Conservation (phyloP, 2,113 vertebrate species). For the Halichoerus grypus region DNA sequence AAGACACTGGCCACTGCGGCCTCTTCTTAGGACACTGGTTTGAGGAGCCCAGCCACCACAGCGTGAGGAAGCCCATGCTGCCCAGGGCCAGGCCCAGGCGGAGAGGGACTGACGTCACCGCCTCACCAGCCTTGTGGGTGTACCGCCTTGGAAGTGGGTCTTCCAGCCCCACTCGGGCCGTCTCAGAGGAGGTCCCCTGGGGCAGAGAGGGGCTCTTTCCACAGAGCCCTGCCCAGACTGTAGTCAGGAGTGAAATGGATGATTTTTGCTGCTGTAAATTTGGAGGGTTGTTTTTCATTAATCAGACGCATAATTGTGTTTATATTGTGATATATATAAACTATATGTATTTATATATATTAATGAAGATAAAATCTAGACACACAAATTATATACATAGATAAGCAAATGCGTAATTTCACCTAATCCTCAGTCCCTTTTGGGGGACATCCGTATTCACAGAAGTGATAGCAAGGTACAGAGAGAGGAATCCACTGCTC, state of each 20-base stretch:
- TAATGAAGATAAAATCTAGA: no score
- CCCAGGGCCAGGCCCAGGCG: accelerated
- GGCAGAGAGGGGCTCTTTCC: background rate
- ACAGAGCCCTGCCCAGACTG: background rate
- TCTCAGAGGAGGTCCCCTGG: background rate
- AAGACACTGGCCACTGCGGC: background rate
- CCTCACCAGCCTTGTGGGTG: accelerated
- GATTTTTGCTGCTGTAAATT: background rate
- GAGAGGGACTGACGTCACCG: accelerated
- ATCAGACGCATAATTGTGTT: background rate
- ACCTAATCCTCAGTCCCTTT: background rate
- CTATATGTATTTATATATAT: accelerated
- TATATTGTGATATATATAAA: background rate
- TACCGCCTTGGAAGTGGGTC: background rate
- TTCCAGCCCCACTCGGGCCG: background rate
- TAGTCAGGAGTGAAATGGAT: background rate
- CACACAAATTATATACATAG: background rate
- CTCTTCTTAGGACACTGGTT: background rate
- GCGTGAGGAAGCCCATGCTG: background rate
- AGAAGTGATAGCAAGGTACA: background rate
- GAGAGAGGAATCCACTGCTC: no score
- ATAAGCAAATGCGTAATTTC: background rate
- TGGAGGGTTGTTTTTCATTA: background rate
- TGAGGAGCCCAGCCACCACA: background rate
- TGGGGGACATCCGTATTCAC: accelerated